Evolutionary conservation across 2,888 invertebrate species (phyloP).

Genomic region (Orgyia antiqua): DNA sequence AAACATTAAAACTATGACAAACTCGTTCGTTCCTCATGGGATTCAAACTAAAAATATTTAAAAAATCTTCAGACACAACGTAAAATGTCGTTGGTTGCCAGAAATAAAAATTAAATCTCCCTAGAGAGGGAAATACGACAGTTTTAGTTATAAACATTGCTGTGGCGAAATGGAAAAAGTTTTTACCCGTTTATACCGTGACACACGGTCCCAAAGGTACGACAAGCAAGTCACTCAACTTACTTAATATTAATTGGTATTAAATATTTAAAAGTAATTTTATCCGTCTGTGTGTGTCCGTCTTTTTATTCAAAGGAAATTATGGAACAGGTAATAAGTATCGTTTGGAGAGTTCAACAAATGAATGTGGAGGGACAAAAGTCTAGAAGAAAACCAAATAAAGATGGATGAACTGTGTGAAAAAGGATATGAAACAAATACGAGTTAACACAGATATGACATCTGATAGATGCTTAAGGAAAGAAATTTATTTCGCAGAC

Average conservation of each 20-base stretch:
- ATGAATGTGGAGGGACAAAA: no score
- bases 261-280: neutral
- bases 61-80: conserved; percentile 9
- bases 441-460: no score
- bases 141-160: conserved; percentile 31
- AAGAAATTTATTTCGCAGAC: no score
- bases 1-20: neutral
- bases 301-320: no score
- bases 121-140: conserved; percentile 22
- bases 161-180: conserved; percentile 38
- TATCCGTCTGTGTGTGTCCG: neutral
- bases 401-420: no score
- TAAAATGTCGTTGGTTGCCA: conserved; percentile 9
- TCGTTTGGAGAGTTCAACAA: no score
- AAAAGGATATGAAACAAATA: no score
- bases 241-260: neutral
- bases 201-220: conserved; percentile 11
- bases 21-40: conserved; percentile 1
- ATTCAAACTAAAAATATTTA: conserved; percentile 7
- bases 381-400: no score
- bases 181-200: conserved; percentile 10
- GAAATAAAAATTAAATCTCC: conserved; percentile 26
- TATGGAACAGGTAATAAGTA: no score
- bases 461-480: no score
- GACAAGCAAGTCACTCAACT: conserved; percentile 1